phyloP scores from a whole-genome alignment of 2,113 vertebrate genomes.

The Nothoprocta pentlandii region DNA sequence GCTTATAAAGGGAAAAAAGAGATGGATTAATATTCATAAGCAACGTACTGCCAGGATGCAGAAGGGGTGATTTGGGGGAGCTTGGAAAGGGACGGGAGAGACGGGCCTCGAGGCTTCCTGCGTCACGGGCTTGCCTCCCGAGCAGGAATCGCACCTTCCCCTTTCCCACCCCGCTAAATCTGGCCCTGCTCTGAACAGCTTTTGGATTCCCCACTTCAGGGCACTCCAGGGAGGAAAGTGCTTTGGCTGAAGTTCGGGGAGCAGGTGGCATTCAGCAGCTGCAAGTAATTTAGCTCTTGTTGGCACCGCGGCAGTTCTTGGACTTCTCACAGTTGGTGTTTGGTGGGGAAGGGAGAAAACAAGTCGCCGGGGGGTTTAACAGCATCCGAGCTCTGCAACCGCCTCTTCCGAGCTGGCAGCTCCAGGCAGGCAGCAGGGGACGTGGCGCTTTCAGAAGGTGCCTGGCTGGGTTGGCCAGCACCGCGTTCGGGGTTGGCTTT shows the following conservation, averaged over 20 bases:
- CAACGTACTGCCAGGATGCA: neutral
- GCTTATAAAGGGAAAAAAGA: neutral
- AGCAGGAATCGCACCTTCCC: neutral
- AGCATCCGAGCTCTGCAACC: slow-evolving; percentile 15
- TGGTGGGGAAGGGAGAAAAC: slow-evolving; percentile 31
- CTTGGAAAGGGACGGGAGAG: neutral
- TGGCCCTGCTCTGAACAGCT: slow-evolving; percentile 13
- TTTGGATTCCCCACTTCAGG: slow-evolving; percentile 57
- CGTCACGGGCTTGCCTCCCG: neutral
- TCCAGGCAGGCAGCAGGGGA: neutral
- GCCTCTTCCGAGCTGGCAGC: slow-evolving; percentile 47
- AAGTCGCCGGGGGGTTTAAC: neutral
- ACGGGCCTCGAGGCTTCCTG: neutral
- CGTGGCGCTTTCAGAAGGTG: neutral
- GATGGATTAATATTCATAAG: slow-evolving; percentile 56
- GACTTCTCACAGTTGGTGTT: slow-evolving; percentile 39
- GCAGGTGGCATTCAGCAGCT: slow-evolving; percentile 78
- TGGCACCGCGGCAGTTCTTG: slow-evolving; percentile 49
- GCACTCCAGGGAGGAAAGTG: slow-evolving; percentile 60
- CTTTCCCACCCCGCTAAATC: neutral
- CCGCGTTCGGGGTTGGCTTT: neutral
- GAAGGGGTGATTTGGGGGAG: neutral
- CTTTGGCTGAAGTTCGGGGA: slow-evolving; percentile 67
- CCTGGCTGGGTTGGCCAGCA: neutral
- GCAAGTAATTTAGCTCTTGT: slow-evolving; percentile 68